These are phyloP conservation scores for Neopipo cinnamomea DNA, from an alignment of 2,113 vertebrate genomes.

Conservation along the genomic window DNA sequence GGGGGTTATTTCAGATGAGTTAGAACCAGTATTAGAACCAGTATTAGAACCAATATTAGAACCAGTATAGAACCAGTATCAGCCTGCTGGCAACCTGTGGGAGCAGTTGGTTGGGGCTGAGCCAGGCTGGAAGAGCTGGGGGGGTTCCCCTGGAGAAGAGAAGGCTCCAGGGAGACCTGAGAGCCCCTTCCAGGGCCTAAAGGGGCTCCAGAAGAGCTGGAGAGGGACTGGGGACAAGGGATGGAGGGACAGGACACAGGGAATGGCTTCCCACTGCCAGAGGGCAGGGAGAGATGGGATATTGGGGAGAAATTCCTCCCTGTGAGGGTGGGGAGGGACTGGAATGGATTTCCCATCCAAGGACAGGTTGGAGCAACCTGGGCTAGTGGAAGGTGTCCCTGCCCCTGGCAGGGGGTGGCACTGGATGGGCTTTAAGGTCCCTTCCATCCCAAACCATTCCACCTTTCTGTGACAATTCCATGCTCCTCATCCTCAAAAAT, in stretches of 20 bases:
- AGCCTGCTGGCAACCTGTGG: not conserved
- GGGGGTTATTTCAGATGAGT: not conserved
- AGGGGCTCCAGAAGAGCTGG: not conserved
- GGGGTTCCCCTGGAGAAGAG: not conserved
- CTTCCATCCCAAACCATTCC: not conserved
- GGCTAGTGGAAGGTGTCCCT: not conserved
- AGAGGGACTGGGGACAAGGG: no score
- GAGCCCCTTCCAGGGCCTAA: fast-evolving
- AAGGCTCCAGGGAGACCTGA: not conserved
- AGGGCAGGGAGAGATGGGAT: not conserved
- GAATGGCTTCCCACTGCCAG: not conserved
- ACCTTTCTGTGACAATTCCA: not conserved
- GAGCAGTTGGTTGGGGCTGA: not conserved
- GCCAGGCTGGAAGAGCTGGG: not conserved
- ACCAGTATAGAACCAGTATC: no score
- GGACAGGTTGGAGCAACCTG: fast-evolving
- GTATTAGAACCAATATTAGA: no score
- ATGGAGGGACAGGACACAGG: not conserved
- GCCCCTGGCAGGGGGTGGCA: no score
- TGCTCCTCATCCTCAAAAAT: not conserved
- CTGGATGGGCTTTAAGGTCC: fast-evolving
- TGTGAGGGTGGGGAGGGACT: not conserved
- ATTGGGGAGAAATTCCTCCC: not conserved
- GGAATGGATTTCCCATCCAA: not conserved
- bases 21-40: not conserved